A percentile compares a stretch with the other conserved stretches of the same genome.
phyloP scores from a whole-genome alignment of 2,113 vertebrate genomes.

The Motacilla tschutschensis region DNA sequence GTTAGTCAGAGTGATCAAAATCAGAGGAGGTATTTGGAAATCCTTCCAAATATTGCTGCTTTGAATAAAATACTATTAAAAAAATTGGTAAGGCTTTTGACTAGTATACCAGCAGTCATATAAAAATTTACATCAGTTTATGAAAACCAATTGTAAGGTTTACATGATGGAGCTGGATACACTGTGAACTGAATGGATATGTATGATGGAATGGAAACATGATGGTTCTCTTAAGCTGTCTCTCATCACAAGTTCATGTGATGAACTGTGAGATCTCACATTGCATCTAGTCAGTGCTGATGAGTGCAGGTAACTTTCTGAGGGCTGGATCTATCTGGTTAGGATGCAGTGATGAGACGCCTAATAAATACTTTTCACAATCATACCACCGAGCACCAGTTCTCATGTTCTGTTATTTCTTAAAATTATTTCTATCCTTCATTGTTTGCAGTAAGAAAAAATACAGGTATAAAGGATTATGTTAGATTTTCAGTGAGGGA shows the following conservation, averaged over 20 bases:
- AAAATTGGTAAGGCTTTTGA: not conserved
- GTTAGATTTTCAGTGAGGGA: not conserved
- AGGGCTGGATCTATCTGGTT: not conserved
- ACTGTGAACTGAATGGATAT: not conserved
- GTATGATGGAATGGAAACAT: not conserved
- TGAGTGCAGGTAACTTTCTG: not conserved
- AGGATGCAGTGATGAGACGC: not conserved
- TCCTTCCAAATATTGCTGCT: not conserved
- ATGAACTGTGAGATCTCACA: not conserved
- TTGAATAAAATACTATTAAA: not conserved
- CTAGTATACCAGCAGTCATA: not conserved
- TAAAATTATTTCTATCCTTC: not conserved
- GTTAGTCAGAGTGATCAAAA: not conserved
- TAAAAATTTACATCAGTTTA: not conserved
- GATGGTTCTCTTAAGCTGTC: not conserved
- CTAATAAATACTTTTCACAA: not conserved
- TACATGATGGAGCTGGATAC: accelerated
- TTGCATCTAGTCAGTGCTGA: not conserved
- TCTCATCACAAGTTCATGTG: accelerated
- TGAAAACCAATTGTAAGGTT: not conserved
- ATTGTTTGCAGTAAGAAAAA: not conserved
- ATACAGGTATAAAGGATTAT: not conserved
- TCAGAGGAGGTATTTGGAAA: accelerated
- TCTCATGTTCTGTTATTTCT: not conserved
- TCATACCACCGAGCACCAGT: not conserved